These are phyloP conservation scores for Megalonaias nervosa DNA, from an alignment of 1,140 invertebrate genomes.

Conservation along the genomic window DNA sequence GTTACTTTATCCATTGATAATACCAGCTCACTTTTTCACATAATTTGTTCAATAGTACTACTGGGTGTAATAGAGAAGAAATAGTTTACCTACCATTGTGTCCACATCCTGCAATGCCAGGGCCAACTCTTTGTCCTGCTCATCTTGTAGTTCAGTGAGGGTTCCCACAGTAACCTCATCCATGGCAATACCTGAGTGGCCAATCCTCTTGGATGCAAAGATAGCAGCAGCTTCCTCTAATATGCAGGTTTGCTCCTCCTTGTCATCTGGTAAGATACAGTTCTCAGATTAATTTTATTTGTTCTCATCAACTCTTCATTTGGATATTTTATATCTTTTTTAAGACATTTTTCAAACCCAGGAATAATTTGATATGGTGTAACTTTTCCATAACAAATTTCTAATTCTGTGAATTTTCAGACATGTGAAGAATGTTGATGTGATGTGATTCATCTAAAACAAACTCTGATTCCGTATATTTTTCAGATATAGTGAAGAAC, in stretches of 20 bases:
- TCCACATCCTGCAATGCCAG: constrained; percentile 41
- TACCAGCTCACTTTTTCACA: too few species aligned
- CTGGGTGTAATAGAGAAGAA: background rate
- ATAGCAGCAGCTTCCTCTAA: constrained; percentile 65
- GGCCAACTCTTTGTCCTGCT: constrained; percentile 59
- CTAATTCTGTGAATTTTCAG: too few species aligned
- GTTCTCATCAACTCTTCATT: background rate
- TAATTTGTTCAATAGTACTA: too few species aligned
- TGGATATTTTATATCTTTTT: too few species aligned
- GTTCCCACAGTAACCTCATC: constrained; percentile 47
- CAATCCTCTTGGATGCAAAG: constrained; percentile 32
- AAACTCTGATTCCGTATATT: too few species aligned
- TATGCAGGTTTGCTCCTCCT: constrained; percentile 56
- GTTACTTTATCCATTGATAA: too few species aligned
- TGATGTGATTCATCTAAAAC: too few species aligned
- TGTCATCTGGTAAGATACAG: constrained; percentile 40
- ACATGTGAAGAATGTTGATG: too few species aligned
- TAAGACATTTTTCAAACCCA: too few species aligned
- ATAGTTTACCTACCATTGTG: constrained; percentile 41
- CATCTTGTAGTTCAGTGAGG: constrained; percentile 56
- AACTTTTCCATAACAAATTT: too few species aligned
- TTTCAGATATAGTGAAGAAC: too few species aligned
- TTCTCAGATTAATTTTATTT: background rate
- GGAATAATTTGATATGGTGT: too few species aligned
- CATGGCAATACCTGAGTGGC: constrained; percentile 24